Conservation (phyloP, 2,888 invertebrate species). For the Synanthedon andrenaeformis region DNA sequence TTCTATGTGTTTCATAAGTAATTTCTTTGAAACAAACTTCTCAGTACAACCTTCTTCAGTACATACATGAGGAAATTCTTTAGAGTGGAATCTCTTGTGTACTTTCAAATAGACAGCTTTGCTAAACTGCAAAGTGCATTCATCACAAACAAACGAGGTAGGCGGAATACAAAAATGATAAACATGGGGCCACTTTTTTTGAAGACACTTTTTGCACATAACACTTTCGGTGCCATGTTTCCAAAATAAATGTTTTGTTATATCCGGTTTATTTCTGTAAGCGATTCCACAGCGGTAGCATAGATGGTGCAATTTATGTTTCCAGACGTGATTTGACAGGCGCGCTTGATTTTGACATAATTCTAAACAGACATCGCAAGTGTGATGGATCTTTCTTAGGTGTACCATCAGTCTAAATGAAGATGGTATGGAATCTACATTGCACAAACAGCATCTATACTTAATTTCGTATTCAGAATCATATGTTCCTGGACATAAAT, state of each 20-base stretch:
- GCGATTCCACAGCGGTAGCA: conserved; percentile 91
- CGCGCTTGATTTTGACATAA: conserved; percentile 82
- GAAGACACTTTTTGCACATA: conserved; percentile 84
- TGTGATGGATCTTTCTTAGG: conserved; percentile 83
- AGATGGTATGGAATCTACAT: conserved; percentile 81
- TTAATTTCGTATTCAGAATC: conserved; percentile 74
- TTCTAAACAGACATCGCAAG: conserved; percentile 89
- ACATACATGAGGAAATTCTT: conserved; percentile 80
- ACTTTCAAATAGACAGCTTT: conserved; percentile 85
- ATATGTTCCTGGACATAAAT: conserved; percentile 86
- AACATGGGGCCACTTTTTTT: conserved; percentile 92
- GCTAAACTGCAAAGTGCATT: conserved; percentile 81
- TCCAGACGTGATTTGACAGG: conserved; percentile 90
- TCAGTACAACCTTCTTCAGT: conserved; percentile 78
- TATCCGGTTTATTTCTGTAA: conserved; percentile 88
- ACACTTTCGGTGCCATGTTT: conserved; percentile 93
- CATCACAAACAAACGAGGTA: conserved; percentile 81
- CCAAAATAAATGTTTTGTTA: conserved; percentile 91
- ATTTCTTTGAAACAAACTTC: conserved; percentile 84
- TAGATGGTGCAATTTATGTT: conserved; percentile 87
- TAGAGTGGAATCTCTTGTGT: conserved; percentile 82
- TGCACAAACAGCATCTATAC: conserved; percentile 87
- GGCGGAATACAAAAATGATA: conserved; percentile 92
- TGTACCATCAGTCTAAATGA: conserved; percentile 91
- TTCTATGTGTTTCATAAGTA: conserved; percentile 78